Evolutionary conservation across 2,888 invertebrate genomes (phyloP).

Genomic region (Criorhina ranunculi): DNA sequence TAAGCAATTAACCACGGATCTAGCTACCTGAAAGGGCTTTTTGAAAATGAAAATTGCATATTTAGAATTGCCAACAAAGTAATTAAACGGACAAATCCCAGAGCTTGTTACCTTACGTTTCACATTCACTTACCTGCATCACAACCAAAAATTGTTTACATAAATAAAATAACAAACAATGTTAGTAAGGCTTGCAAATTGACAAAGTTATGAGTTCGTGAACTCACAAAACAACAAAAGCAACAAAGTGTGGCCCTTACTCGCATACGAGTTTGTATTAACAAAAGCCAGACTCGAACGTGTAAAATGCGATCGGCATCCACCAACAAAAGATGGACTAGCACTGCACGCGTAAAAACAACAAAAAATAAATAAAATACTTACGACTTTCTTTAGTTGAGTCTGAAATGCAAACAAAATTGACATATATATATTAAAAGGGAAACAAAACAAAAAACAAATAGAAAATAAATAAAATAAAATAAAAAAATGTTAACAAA

Average conservation of each 20-base stretch:
- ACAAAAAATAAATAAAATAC: constrained; percentile 50
- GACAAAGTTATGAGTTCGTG: background rate
- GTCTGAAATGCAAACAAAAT: constrained; percentile 79
- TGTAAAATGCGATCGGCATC: background rate
- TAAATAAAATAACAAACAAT: background rate
- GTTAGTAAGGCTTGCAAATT: background rate
- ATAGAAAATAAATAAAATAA: constrained; percentile 22
- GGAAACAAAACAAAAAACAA: constrained; percentile 33
- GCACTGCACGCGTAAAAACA: background rate
- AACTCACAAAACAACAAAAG: constrained; percentile 6
- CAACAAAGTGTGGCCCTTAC: background rate
- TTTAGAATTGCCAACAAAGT: too few relatives aligned
- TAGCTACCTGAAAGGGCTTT: too few relatives aligned
- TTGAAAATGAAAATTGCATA: too few relatives aligned
- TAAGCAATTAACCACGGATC: too few relatives aligned
- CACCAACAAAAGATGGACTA: background rate
- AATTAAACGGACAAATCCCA: too few relatives aligned
- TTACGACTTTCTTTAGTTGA: constrained; percentile 79
- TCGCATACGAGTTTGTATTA: background rate
- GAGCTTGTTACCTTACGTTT: background rate
- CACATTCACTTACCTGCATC: constrained; percentile 6
- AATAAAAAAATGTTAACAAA: too few relatives aligned
- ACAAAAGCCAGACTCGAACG: background rate
- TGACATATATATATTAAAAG: constrained; percentile 49
- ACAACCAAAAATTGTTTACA: background rate